Conservation (phyloP, 2,888 invertebrate species). For the Tipula unca region DNA sequence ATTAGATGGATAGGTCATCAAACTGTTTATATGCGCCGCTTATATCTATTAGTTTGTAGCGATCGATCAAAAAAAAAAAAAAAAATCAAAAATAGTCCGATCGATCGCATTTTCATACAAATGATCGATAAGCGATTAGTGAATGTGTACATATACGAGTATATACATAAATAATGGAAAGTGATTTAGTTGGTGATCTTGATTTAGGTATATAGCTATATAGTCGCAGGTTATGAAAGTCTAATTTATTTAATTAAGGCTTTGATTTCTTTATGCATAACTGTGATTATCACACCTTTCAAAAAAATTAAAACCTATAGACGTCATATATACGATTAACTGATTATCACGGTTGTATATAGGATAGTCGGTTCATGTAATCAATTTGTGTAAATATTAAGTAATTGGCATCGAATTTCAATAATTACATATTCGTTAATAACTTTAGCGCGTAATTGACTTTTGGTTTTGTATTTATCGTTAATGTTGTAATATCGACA, state of each 20-base stretch:
- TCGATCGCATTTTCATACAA: background rate
- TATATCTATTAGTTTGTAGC: background rate
- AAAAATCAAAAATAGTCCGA: too few relatives aligned
- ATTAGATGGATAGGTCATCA: background rate
- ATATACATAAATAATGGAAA: background rate
- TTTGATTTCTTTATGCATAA: background rate
- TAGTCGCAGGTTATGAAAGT: background rate
- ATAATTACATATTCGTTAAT: background rate
- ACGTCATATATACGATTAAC: background rate
- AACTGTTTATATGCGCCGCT: background rate
- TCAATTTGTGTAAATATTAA: background rate
- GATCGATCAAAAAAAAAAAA: background rate
- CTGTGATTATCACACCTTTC: background rate
- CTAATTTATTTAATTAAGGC: background rate
- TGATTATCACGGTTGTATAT: background rate
- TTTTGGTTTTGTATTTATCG: too few relatives aligned
- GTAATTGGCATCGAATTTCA: background rate
- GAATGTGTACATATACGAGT: too few relatives aligned
- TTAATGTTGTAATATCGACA: too few relatives aligned
- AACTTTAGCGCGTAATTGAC: too few relatives aligned
- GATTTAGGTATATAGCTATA: background rate
- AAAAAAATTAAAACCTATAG: background rate
- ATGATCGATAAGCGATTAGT: background rate
- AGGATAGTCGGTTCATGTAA: background rate
- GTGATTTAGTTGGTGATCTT: background rate